Base-by-base conservation (phyloP, 2,888 invertebrate species). In the Megalurothrips usitatus region DNA sequence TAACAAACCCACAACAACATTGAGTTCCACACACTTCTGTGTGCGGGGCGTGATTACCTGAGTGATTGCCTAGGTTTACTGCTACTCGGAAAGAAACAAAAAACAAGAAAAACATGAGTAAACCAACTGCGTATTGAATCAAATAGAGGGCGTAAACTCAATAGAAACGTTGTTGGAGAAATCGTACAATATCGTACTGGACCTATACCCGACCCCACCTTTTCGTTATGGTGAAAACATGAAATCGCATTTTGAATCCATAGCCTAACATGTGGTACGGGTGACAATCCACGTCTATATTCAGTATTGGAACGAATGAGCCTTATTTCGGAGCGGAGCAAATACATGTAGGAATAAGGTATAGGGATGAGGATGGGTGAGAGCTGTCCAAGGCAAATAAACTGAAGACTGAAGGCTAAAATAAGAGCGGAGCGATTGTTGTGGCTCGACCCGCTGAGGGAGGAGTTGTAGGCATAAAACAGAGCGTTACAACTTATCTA, bases 1-100 rank as follows among this genome's bases (percentile, higher is more conserved):
- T 81, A 23, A 82, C 82, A 80, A 81, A 82, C 80, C 80, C 80
- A 81, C 80, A 78, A 47, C 19, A 81, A 68, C 75, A 52, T 68
- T 49, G 49, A 79, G 28, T 12, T 79, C 79, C 68, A 75, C 68
- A 75, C 68, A 26, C 26, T 75, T 58, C 19, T 58, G 58, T 58
- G 58, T 43, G 58, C 58, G 19, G 58, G 26, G 68, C 23, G 23
- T 75, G 23, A 75, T 75, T 75, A 75, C 68, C 68, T 75, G 68
- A 75, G 68, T 26, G 68, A 75, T 75, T 75, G 68, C 68, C 68
- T 75, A 75, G 68, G 68, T 26, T 75, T 75, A 79, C 49, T 79
- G 47, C 49, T 79, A 79, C 79, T 79, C 79, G 79, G 43, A 34
- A 34, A 79, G 49, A 79, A 79, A 79, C 47, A 79, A 79, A 79